Evolutionary conservation across 2,113 vertebrate species (phyloP).

Genomic region (Mola mola): DNA sequence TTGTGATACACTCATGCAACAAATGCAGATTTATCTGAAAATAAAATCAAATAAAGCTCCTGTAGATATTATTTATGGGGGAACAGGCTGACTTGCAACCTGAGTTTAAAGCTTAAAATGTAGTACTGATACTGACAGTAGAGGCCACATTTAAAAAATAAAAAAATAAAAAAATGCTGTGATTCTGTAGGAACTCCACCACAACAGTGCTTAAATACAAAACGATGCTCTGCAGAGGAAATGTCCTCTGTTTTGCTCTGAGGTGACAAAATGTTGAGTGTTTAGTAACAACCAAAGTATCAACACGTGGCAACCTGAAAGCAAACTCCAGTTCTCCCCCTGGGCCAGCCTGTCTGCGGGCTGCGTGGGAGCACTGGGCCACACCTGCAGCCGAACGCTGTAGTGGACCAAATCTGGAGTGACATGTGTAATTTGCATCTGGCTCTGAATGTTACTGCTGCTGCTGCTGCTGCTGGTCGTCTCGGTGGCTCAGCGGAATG

Average conservation of each 20-base stretch:
- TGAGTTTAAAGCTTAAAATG: too few relatives aligned
- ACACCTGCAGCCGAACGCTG: constrained; percentile 44
- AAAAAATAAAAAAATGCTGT: too few relatives aligned
- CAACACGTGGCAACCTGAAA: not conserved
- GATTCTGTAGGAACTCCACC: too few relatives aligned
- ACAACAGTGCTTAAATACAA: not conserved
- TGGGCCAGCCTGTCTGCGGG: constrained; percentile 3
- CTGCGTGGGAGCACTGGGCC: constrained; percentile 7
- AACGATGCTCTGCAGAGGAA: not conserved
- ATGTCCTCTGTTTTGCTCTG: not conserved
- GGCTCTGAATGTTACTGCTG: constrained; percentile 31
- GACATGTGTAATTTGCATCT: constrained; percentile 49
- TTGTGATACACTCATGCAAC: not conserved
- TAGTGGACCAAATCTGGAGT: constrained; percentile 39
- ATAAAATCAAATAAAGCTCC: too few relatives aligned
- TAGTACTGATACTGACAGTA: not conserved
- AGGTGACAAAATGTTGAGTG: too few relatives aligned
- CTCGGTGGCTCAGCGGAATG: constrained; percentile 57
- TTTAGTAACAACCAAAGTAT: not conserved
- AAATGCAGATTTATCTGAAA: constrained; percentile 3
- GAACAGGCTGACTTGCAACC: not conserved
- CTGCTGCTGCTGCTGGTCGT: constrained; percentile 26
- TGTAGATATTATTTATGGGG: not conserved
- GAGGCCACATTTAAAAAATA: not conserved
- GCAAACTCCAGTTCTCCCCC: not conserved